Evolutionary conservation across 2,113 vertebrate genomes (phyloP), one percentile per base, ranked within the genome.

Genomic region (Xiphophorus maculatus): DNA sequence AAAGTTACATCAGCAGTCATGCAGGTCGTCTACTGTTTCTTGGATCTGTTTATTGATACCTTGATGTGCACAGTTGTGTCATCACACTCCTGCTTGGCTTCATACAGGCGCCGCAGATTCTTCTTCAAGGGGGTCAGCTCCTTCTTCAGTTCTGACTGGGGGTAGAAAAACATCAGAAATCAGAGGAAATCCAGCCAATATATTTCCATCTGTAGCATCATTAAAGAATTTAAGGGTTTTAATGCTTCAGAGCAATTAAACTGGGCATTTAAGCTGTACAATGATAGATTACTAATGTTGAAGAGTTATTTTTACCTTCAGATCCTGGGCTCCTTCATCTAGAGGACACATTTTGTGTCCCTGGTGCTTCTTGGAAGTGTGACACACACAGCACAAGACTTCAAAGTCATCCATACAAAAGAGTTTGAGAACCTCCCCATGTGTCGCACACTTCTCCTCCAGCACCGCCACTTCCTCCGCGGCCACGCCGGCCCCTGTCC

Each of bases 1-100:
- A 63, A 14, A 35, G 78, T 30, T 58, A 66, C 3, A 8, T 29
- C 63, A 67, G 22, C 1, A 0, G 30, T 15, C 63, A 76, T 71
- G 77, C 63, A 44, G 71, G 80, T 69, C 28, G 64, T 60, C 54
- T 22, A 10, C 13, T n/a, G 60, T 80, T 80, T 82, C n/a, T 0
- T 48, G 67, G 32, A 32, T 29, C 8, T 30, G 83, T 85, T 75
- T 91, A 60, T 92, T 91, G 89, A 91, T 94, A 95, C 94, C 94
- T 95, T 93, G 61, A 95, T 94, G 87, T 95, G 90, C 60, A 93
- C 91, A 14, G 92, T 93, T 83, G 91, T 90, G 92, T 95, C 93
- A 84, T 95, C 94, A 86, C 84, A 92, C 82, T 94, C 91, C 85
- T 95, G 93, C 73, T 95, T 95, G 86, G 90, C 91, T 86, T 94